Percentiles rank a stretch among this genome's conserved stretches.
Conservation (phyloP, 2,888 invertebrate genomes). For the Lacanobia wlatinum region DNA sequence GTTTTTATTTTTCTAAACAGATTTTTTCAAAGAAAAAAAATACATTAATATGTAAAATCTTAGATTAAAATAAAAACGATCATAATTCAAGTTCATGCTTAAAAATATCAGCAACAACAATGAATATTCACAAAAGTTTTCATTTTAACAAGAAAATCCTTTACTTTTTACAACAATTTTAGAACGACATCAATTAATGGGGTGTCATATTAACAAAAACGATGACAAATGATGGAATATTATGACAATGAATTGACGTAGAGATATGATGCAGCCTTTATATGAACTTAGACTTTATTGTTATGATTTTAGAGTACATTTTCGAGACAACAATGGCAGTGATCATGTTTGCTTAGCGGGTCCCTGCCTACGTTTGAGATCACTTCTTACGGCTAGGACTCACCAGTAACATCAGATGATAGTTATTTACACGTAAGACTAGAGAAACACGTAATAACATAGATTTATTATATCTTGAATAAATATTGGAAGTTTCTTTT, state of each 20-base stretch:
- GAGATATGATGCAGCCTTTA: slow-evolving; percentile 71
- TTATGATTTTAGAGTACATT: slow-evolving; percentile 69
- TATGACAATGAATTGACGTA: slow-evolving; percentile 61
- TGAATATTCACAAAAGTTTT: slow-evolving; percentile 42
- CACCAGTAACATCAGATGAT: slow-evolving; percentile 69
- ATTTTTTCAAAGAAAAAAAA: background rate
- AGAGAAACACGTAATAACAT: slow-evolving; percentile 66
- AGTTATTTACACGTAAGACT: slow-evolving; percentile 66
- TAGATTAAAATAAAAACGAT: slow-evolving; percentile 26
- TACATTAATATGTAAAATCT: background rate
- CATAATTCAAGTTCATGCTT: slow-evolving; percentile 29
- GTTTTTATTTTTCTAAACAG: background rate
- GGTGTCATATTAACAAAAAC: slow-evolving; percentile 61
- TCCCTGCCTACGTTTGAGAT: slow-evolving; percentile 83
- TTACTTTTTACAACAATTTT: slow-evolving; percentile 39
- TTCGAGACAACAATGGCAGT: slow-evolving; percentile 82
- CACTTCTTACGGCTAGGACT: slow-evolving; percentile 82
- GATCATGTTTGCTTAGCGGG: slow-evolving; percentile 71
- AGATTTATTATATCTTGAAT: slow-evolving; percentile 60
- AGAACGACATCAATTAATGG: slow-evolving; percentile 60
- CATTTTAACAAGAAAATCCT: slow-evolving; percentile 39
- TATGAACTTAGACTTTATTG: slow-evolving; percentile 69
- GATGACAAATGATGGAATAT: slow-evolving; percentile 58
- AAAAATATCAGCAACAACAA: slow-evolving; percentile 25
- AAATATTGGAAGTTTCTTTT: slow-evolving; percentile 63